Evolutionary conservation across 2,113 vertebrate species (phyloP), one percentile per base, ranked within the genome.

Genomic region (Centrocercus urophasianus): DNA sequence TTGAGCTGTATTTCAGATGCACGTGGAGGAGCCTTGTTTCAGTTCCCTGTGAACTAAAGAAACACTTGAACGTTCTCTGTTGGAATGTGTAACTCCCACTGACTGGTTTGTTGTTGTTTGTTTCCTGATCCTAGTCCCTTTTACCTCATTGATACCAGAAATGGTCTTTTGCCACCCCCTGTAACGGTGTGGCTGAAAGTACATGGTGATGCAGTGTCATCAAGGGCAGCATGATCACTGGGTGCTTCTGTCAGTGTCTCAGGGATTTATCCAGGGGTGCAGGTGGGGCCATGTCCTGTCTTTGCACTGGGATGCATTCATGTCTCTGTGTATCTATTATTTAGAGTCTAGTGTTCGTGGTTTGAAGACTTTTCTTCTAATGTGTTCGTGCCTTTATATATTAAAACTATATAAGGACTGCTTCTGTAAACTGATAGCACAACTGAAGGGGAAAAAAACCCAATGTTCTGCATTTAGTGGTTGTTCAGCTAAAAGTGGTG

Each of bases 1-100:
- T 47, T 50, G 34, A 86, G 76, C 64, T 95, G 61, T 77, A 56
- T 96, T 95, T 90, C 96, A 98, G 98, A 98, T 98, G 98, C 98
- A 98, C 88, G 97, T 98, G 98, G 98, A 98, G 93, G 97, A 99
- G 83, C 98, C 98, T n/a, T 98, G 98, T 86, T 99, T 99, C 77
- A 97, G 97, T 96, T 99, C 98, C 95, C 98, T 99, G 81, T 95
- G 98, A 95, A 98, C 98, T 19, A 98, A 98, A 91, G 98, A 98
- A 97, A 98, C 97, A 0, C 97, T 98, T 63, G 98, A 98, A 98
- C 98, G 70, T 96, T 98, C 92, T 86, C 30, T 13, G 38, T 2
- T 10, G 17, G 75, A 20, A 63, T 32, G 24, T 24, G 0, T 14
- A 76, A 45, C 47, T 92, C 40, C 59, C 24, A 2, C 43, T 75